phyloP scores from a whole-genome alignment of 23 tunicate genomes.

The Styela plicata region DNA sequence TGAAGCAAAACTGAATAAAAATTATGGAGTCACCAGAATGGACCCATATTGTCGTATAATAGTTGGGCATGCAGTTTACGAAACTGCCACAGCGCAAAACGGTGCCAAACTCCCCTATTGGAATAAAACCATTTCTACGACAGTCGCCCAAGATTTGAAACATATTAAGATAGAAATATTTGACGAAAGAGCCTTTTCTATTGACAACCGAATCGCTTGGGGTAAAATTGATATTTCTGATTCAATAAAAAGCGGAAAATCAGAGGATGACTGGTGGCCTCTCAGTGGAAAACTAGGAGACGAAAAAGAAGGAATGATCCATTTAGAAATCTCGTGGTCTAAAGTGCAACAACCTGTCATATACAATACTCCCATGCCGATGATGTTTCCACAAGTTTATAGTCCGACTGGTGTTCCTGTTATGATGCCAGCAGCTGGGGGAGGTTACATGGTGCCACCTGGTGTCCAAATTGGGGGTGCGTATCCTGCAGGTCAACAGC shows the following conservation, averaged over 20 bases:
- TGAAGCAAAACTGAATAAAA: constrained; percentile 80
- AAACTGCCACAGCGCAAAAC: constrained; percentile 65
- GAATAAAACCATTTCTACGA: constrained; percentile 65
- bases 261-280: constrained; percentile 88
- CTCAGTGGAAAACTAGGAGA: constrained; percentile 73
- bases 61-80: constrained; percentile 62
- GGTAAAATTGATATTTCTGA: constrained; percentile 42
- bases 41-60: constrained; percentile 90
- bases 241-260: constrained; percentile 41
- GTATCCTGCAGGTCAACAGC: neutral
- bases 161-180: constrained; percentile 66
- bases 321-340: constrained; percentile 43
- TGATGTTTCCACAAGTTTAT: constrained; percentile 5
- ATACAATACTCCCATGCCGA: constrained; percentile 16
- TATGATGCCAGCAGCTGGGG: constrained; percentile 25
- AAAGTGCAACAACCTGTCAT: constrained; percentile 13
- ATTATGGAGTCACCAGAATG: constrained; percentile 80
- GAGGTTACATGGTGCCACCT: constrained; percentile 14
- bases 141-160: constrained; percentile 38
- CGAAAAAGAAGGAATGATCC: constrained; percentile 78
- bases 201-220: constrained; percentile 78
- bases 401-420: neutral
- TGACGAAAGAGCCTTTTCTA: constrained; percentile 68
- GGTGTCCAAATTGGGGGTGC: constrained; percentile 18
- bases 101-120: constrained; percentile 88